These are phyloP conservation scores for Caenorhabditis sp. DNA, from an alignment of 2,888 invertebrate genomes.

Conservation along the genomic window DNA sequence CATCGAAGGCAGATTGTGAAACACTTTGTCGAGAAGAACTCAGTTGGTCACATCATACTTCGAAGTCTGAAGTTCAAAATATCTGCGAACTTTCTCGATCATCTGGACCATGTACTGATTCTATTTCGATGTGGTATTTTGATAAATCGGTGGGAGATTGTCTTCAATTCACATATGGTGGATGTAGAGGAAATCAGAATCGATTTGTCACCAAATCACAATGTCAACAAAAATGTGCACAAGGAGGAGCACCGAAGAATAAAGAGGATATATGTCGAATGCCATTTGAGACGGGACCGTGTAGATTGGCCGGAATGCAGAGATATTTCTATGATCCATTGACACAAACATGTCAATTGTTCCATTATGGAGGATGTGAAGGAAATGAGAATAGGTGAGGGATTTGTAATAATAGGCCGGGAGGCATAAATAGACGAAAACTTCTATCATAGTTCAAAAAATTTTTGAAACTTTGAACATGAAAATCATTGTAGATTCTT, in stretches of 20 bases:
- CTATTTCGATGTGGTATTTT: conserved; percentile 66
- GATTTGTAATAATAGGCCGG: conserved; percentile 6
- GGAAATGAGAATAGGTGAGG: conserved; percentile 55
- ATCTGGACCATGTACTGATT: conserved; percentile 67
- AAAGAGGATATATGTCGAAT: conserved; percentile 44
- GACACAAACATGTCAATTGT: conserved; percentile 54
- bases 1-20: conserved; percentile 63
- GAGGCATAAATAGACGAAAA: not conserved
- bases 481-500: too few species aligned
- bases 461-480: too few species aligned
- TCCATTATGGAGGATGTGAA: conserved; percentile 64
- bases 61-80: not conserved
- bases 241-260: not conserved
- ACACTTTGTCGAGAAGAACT: conserved; percentile 54
- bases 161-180: conserved; percentile 66
- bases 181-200: conserved; percentile 67
- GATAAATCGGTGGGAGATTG: conserved; percentile 47
- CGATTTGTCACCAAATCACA: conserved; percentile 41
- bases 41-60: conserved; percentile 9
- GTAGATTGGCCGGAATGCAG: conserved; percentile 34
- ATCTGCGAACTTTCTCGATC: conserved; percentile 33
- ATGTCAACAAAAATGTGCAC: conserved; percentile 28
- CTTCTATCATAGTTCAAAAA: too few species aligned
- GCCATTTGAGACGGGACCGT: conserved; percentile 58
- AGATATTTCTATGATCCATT: conserved; percentile 62